Conservation (phyloP, 2,113 vertebrate species). For the Bolborhynchus lineola region DNA sequence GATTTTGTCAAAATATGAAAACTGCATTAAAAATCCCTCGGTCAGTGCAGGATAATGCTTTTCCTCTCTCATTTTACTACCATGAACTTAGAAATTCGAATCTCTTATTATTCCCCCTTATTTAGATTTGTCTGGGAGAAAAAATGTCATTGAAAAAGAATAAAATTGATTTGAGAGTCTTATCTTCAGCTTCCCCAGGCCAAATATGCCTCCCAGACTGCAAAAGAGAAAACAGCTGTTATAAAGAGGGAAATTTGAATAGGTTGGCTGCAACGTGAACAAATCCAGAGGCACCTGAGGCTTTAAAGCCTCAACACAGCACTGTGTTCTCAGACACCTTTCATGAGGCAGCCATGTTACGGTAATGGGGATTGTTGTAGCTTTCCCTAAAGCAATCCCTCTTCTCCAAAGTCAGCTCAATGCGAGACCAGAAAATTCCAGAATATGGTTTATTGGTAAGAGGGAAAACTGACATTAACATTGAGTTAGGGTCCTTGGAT, state of each 20-base stretch:
- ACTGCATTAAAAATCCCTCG: background rate
- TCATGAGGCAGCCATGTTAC: background rate
- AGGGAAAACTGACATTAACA: background rate
- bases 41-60: background rate
- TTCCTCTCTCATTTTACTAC: background rate
- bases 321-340: background rate
- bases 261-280: fast-evolving
- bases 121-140: background rate
- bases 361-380: background rate
- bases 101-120: background rate
- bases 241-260: background rate
- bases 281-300: background rate
- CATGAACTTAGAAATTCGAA: background rate
- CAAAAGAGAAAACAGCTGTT: background rate
- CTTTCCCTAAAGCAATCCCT: background rate
- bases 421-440: background rate
- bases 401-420: background rate
- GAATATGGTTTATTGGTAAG: background rate
- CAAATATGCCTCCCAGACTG: background rate
- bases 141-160: background rate
- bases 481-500: background rate
- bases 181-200: background rate
- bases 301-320: background rate
- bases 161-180: background rate
- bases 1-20: background rate